Evolutionary conservation across 2,113 vertebrate genomes (phyloP), one percentile per base, ranked within the genome.

Genomic region (Nothobranchius furzeri): DNA sequence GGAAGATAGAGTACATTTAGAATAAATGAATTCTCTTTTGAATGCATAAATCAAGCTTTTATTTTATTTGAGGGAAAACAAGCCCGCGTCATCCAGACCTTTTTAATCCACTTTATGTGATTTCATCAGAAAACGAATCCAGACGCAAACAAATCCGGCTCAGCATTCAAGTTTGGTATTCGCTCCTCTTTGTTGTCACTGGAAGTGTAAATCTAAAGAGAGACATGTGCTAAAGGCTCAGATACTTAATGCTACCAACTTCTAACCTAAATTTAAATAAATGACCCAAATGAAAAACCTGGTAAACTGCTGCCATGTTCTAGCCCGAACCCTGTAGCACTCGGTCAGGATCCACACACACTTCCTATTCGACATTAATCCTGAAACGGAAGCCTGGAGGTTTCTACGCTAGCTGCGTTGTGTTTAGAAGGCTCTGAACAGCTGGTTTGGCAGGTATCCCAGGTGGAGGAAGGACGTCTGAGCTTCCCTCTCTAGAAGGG

Each of bases 381-480:
- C 37, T 40, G 37, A 8, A 24, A 43, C 1, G 55, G 25, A 24
- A 4, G 49, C 45, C 43, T 36, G 15, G 12, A 53, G 60, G 17
- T 10, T 20, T 20, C 15, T 36, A 24, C 45, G 48, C 2, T 49
- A 14, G 10, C 40, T 75, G 49, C 9, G 24, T 24, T 42, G 20
- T 15, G 40, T 74, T 96, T 86, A 99, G 92, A 98, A 99, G 57
- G 95, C 94, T 93, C 93, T 93, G 90, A 99, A 99, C 64, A 96
- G 93, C 89, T 99, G 96, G 92, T 99, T 98, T 70, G 95, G 95
- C 84, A 99, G 89, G 90, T 96, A 99, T 85, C 96, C 95, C 71
- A 99, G 92, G 57, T 98, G 96, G 64, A 99, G 93, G 90, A 99
- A 99, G 30, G 97, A 98, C 0, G 95, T 95, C 83, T 99, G 98